Evolutionary conservation across 37 sponge, comb jelly and placozoan species (phyloP).

Genomic region (Spongilla lacustris): DNA sequence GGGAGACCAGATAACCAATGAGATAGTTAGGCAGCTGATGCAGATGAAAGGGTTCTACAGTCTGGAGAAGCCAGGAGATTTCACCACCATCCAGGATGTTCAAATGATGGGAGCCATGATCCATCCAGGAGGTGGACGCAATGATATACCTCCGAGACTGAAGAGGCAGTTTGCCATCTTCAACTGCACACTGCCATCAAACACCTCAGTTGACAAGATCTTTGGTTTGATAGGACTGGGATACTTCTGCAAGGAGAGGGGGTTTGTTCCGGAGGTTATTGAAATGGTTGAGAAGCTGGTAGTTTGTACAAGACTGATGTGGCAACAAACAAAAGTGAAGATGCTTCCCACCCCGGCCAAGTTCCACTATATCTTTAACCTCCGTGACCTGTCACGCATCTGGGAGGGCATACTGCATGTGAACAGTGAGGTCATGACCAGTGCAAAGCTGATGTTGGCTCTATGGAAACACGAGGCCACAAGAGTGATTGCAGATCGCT

Average conservation of each 20-base stretch:
- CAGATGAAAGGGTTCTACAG: slow-evolving; percentile 98
- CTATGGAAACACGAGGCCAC: slow-evolving; percentile 97
- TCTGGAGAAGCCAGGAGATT: slow-evolving; percentile 99
- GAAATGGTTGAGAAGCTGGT: slow-evolving; percentile 78
- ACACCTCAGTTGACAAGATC: slow-evolving; percentile 97
- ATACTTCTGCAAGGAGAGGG: slow-evolving; percentile 88
- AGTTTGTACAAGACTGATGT: slow-evolving; percentile 79
- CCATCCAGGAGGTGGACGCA: slow-evolving; percentile 99
- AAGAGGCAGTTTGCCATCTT: slow-evolving; percentile 94
- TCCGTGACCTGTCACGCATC: slow-evolving; percentile 97
- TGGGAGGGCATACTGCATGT: slow-evolving; percentile 98
- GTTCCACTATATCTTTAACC: slow-evolving; percentile 99
- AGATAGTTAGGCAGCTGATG: slow-evolving; percentile 96
- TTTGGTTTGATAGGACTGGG: slow-evolving; percentile 93
- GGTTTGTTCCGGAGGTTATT: slow-evolving; percentile 70
- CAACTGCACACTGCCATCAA: slow-evolving; percentile 99
- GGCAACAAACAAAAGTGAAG: slow-evolving; percentile 95
- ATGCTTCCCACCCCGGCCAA: slow-evolving; percentile 99
- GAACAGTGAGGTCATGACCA: slow-evolving; percentile 56
- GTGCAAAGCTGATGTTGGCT: slow-evolving; percentile 55
- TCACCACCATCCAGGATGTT: slow-evolving; percentile 94
- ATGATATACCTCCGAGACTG: slow-evolving; percentile 96
- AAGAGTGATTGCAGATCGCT: slow-evolving; percentile 96
- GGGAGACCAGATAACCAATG: slow-evolving; percentile 99
- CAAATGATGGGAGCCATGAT: slow-evolving; percentile 97